Evolutionary conservation across 2,888 invertebrate genomes (phyloP), one percentile per base, ranked within the genome.

Genomic region (Brenthis daphne): DNA sequence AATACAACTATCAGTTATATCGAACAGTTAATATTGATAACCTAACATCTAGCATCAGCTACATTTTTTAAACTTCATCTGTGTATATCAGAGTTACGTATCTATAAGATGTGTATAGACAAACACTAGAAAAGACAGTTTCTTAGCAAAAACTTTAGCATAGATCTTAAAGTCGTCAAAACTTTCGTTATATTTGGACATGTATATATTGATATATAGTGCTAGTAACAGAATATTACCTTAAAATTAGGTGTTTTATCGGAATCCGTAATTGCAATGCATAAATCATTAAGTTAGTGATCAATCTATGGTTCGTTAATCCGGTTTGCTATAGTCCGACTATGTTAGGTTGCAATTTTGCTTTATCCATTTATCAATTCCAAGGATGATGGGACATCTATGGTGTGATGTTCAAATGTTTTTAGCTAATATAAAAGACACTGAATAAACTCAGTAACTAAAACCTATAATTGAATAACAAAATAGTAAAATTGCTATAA

Each of bases 221-320:
- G 48, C 6, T 6, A 50, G 29, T 33, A 60, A 50, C 50, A 6
- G 16, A 50, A 60, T 0, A 60, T 24, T 47, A 58, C 13, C 50
- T n/a, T 60, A 50, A 60, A 50, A 50, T 60, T 48, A 29, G 24
- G 8, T 29, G 48, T 24, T 24, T 14, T 58, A 58, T 24, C 58
- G 48, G 29, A 29, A n/a, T 50, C 60, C 50, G 29, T 24, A 5
- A 60, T 50, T n/a, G 33, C 29, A 60, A 50, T 50, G 29, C 50
- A 24, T 60, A 50, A 50, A 33, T 60, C 60, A 50, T 50, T 50
- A 13, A 33, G 29, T 29, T n/a, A 60, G 50, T 29, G 50, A 29
- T 3, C 50, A 29, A 29, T 16, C 37, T 43, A 57, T 60, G n/a
- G 50, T 50, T 16, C n/a, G 16, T 16, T 50, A 12, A 60, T 50